Evolutionary conservation across 2,113 vertebrate genomes (phyloP).

Genomic region (Chinchilla lanigera): DNA sequence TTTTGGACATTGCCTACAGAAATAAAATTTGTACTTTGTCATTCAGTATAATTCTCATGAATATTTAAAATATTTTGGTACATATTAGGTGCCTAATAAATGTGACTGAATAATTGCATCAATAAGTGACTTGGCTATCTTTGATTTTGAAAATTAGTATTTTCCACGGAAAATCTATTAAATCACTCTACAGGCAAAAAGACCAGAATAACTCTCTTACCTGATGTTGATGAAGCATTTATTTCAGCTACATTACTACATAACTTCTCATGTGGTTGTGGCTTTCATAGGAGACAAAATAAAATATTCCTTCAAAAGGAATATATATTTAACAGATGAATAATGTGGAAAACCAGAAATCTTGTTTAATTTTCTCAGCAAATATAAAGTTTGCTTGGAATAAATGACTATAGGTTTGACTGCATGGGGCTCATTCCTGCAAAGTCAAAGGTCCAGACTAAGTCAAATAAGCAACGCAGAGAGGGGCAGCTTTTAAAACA

Average conservation of each 20-base stretch:
- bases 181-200: neutral
- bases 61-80: neutral
- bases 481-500: conserved; percentile 50
- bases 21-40: neutral
- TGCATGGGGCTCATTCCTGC: conserved; percentile 39
- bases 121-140: neutral
- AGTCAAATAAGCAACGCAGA: conserved; percentile 32
- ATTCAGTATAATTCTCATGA: neutral
- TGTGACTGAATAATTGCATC: conserved; percentile 17
- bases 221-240: neutral
- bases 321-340: conserved; percentile 38
- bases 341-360: neutral
- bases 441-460: neutral
- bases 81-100: neutral
- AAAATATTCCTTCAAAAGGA: conserved; percentile 26
- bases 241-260: neutral
- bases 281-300: neutral
- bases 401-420: conserved; percentile 52
- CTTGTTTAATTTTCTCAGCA: conserved; percentile 50
- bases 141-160: neutral
- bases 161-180: conserved; percentile 11
- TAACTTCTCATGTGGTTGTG: neutral
- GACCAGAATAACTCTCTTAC: neutral
- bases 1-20: neutral
- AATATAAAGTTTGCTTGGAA: conserved; percentile 44